phyloP scores from a whole-genome alignment of 2,888 invertebrate genomes.

The Alcis repandata region DNA sequence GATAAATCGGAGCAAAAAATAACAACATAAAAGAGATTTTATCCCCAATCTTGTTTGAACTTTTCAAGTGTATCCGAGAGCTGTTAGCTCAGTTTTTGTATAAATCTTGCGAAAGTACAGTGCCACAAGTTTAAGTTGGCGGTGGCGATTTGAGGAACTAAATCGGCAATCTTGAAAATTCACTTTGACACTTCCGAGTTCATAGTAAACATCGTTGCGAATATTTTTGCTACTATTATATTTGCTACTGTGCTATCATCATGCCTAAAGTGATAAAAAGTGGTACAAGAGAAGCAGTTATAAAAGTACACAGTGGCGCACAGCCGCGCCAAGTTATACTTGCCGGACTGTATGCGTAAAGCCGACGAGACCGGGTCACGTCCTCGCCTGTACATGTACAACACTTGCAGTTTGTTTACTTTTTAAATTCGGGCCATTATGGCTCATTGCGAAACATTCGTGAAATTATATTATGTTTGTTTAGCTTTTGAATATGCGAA shows the following conservation, averaged over 20 bases:
- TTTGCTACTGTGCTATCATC: too few relatives aligned
- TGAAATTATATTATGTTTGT: not conserved
- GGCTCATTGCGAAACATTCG: constrained; percentile 5
- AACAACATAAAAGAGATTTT: constrained; percentile 7
- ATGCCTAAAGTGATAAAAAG: too few relatives aligned
- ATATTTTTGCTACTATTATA: too few relatives aligned
- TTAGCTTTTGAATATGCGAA: constrained; percentile 7
- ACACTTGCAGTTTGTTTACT: constrained; percentile 30
- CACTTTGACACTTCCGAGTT: too few relatives aligned
- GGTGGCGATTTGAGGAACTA: too few relatives aligned
- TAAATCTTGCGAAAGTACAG: constrained; percentile 34
- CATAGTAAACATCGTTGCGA: too few relatives aligned
- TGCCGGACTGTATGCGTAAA: too few relatives aligned
- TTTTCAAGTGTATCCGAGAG: constrained; percentile 19
- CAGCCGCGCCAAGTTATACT: too few relatives aligned
- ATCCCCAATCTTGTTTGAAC: constrained; percentile 16
- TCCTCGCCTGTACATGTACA: constrained; percentile 22
- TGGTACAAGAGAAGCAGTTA: too few relatives aligned
- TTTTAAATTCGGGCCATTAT: constrained; percentile 25
- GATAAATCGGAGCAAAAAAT: not conserved
- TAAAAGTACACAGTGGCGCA: too few relatives aligned
- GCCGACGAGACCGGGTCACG: constrained; percentile 32
- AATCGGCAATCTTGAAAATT: too few relatives aligned
- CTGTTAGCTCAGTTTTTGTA: constrained; percentile 25
- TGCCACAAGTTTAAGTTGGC: too few relatives aligned